Percentiles rank a stretch among this genome's conserved stretches.
These are phyloP conservation scores for Centropus bengalensis DNA, from an alignment of 2,113 vertebrate genomes.

Conservation along the genomic window DNA sequence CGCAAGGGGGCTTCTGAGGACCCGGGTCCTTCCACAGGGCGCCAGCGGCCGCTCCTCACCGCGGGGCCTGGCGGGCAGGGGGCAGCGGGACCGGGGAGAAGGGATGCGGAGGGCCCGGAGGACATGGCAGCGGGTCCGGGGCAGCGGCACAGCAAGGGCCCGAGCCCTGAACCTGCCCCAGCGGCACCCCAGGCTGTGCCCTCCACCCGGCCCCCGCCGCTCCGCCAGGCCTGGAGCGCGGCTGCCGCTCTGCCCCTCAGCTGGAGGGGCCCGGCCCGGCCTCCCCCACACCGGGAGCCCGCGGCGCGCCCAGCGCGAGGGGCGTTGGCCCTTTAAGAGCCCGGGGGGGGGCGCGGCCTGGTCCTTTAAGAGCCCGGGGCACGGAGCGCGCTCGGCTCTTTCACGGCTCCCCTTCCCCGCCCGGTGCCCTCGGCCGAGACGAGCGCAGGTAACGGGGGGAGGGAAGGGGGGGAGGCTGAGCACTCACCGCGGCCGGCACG, in stretches of 20 bases:
- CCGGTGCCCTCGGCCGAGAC: background rate
- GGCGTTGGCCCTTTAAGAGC: background rate
- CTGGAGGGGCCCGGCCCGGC: too few species aligned
- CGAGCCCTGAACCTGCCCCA: accelerated
- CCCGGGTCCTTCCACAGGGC: accelerated
- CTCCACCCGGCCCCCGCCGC: accelerated
- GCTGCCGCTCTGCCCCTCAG: background rate
- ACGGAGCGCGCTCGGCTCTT: too few species aligned
- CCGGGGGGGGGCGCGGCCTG: accelerated
- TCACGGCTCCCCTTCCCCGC: too few species aligned
- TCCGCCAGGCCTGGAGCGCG: background rate
- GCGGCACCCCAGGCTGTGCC: background rate
- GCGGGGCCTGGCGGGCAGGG: background rate
- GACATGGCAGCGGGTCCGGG: accelerated
- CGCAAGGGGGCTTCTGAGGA: accelerated
- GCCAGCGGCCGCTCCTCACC: background rate
- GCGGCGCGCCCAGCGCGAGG: accelerated
- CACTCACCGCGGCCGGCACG: background rate
- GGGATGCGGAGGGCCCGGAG: background rate
- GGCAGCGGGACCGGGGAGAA: accelerated
- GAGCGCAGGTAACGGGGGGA: background rate
- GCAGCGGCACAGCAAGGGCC: accelerated
- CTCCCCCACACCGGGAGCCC: background rate
- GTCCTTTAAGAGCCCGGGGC: background rate
- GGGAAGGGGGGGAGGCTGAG: too few species aligned